Evolutionary conservation across 2,888 invertebrate species (phyloP).

Genomic region (Eristalinus aeneus): DNA sequence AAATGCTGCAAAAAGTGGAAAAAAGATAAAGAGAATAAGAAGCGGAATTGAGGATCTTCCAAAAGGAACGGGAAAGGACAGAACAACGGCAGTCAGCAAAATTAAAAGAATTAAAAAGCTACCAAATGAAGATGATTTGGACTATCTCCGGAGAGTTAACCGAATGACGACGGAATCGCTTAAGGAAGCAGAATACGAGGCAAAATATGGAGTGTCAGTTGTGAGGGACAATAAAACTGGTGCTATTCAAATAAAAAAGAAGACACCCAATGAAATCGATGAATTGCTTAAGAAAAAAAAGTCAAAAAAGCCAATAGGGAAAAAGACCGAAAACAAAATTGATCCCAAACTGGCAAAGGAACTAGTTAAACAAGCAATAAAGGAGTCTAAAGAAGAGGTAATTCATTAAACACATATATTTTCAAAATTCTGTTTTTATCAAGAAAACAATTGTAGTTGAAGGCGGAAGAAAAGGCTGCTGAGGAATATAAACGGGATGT

Average conservation of each 20-base stretch:
- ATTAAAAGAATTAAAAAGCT: slow-evolving; percentile 83
- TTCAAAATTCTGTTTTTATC: neutral
- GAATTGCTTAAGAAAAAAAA: slow-evolving; percentile 80
- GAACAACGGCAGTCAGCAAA: slow-evolving; percentile 76
- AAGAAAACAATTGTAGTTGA: neutral
- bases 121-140: slow-evolving; percentile 84
- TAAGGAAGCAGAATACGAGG: slow-evolving; percentile 84
- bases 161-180: slow-evolving; percentile 84
- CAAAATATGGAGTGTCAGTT: slow-evolving; percentile 84
- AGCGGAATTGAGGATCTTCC: slow-evolving; percentile 78
- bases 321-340: slow-evolving; percentile 65
- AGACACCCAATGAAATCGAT: slow-evolving; percentile 82
- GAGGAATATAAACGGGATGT: slow-evolving; percentile 84
- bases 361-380: slow-evolving; percentile 77
- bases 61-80: slow-evolving; percentile 56
- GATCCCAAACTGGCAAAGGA: slow-evolving; percentile 76
- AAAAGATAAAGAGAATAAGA: slow-evolving; percentile 75
- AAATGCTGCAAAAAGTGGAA: slow-evolving; percentile 80
- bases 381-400: slow-evolving; percentile 76
- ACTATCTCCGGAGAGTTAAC: slow-evolving; percentile 85
- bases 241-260: slow-evolving; percentile 80
- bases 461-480: slow-evolving; percentile 73
- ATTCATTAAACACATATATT: neutral
- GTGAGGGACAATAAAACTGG: slow-evolving; percentile 82
- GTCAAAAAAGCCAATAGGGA: slow-evolving; percentile 36